A percentile compares a stretch with the other conserved stretches of the same genome.
phyloP scores from a whole-genome alignment of 2,113 vertebrate genomes.

The Gopherus evgoodei region DNA sequence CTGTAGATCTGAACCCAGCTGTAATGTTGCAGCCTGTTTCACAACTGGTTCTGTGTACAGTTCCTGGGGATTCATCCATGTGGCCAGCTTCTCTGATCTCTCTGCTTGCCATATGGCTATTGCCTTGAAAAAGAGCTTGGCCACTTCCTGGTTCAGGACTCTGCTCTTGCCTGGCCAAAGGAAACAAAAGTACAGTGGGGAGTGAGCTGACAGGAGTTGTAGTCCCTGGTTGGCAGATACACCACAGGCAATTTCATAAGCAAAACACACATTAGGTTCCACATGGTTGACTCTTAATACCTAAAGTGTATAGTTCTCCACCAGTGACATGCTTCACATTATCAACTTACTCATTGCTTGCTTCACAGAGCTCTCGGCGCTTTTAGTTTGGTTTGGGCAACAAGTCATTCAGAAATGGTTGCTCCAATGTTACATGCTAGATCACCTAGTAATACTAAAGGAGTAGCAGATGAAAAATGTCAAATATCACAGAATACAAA shows the following conservation, averaged over 20 bases:
- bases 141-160: too few species aligned
- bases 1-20: too few species aligned
- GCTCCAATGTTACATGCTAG: neutral
- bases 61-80: too few species aligned
- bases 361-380: neutral
- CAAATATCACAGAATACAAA: neutral
- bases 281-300: neutral
- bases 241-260: neutral
- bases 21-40: too few species aligned
- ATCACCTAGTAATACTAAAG: neutral
- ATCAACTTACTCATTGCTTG: neutral
- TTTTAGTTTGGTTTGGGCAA: neutral
- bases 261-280: neutral
- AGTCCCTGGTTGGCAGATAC: neutral
- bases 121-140: too few species aligned
- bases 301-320: neutral
- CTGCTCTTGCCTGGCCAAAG: neutral
- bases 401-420: neutral
- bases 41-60: too few species aligned
- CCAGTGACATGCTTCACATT: neutral
- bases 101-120: too few species aligned
- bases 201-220: neutral
- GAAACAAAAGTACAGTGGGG: neutral
- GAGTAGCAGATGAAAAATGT: fast-evolving
- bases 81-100: too few species aligned